Percentiles rank a stretch among this genome's conserved stretches.
Evolutionary conservation across 2,888 invertebrate genomes (phyloP).

Genomic region (Acanthoscelides obtectus): DNA sequence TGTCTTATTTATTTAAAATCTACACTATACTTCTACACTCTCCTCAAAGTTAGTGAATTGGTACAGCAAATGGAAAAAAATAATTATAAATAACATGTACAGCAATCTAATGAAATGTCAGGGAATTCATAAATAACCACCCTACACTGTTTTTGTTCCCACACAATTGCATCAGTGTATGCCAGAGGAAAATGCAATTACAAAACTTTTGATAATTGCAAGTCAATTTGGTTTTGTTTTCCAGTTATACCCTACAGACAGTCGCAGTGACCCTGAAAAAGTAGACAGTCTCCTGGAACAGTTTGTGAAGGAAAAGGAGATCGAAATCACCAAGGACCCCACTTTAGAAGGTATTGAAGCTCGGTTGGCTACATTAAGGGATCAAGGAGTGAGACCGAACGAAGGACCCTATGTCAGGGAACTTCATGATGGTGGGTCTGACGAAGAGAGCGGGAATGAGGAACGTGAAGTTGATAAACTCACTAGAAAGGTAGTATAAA

Average conservation of each 20-base stretch:
- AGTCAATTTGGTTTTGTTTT: constrained; percentile 8
- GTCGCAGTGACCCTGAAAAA: constrained; percentile 65
- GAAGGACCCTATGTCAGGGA: constrained; percentile 40
- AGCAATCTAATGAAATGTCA: no score
- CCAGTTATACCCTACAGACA: constrained; percentile 52
- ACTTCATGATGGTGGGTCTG: constrained; percentile 40
- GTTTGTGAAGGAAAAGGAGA: constrained; percentile 49
- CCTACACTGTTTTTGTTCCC: not conserved
- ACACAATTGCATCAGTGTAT: not conserved
- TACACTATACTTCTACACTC: no score
- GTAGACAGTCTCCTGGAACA: constrained; percentile 62
- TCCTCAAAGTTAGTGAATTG: no score
- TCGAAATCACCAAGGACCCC: constrained; percentile 47
- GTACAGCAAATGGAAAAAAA: no score
- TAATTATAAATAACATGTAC: no score
- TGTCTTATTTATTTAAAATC: no score
- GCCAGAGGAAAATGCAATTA: not conserved
- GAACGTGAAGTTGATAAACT: constrained; percentile 40
- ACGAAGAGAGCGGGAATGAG: constrained; percentile 32
- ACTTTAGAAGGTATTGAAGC: constrained; percentile 51
- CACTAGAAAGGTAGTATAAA: constrained; percentile 39
- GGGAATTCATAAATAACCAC: no score
- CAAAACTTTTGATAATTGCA: not conserved
- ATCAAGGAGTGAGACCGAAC: constrained; percentile 44
- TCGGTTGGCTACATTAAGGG: constrained; percentile 51